These are phyloP conservation scores for Arge pagana DNA, from an alignment of 2,888 invertebrate species.

Conservation along the genomic window DNA sequence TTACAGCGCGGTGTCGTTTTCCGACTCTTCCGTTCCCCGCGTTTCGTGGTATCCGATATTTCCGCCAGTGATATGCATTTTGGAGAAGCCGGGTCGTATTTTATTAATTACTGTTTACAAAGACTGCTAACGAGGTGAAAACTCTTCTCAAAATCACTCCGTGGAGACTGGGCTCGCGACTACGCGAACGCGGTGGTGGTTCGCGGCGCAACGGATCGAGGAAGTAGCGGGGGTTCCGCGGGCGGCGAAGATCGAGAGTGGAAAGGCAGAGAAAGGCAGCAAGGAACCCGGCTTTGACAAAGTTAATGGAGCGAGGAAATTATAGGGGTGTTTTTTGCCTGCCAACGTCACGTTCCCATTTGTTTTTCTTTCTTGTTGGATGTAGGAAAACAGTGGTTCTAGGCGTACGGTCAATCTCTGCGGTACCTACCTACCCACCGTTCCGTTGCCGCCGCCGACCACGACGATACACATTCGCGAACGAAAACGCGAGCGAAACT, in stretches of 20 bases:
- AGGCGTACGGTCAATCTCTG: no score
- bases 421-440: neutral
- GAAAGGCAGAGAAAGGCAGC: no score
- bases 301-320: conserved; percentile 21
- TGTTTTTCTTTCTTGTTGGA: conserved; percentile 17
- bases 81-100: conserved; percentile 11
- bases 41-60: no score
- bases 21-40: no score
- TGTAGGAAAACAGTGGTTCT: conserved; percentile 16
- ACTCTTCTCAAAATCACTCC: neutral
- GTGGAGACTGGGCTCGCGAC: neutral
- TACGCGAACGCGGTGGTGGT: neutral
- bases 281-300: conserved; percentile 15
- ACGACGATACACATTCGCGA: no score
- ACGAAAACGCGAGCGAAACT: no score
- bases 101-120: conserved; percentile 17
- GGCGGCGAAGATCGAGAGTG: neutral
- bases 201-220: neutral
- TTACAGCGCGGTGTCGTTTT: no score
- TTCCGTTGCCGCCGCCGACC: neutral
- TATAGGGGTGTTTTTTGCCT: conserved; percentile 21
- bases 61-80: no score
- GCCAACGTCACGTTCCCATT: conserved; percentile 21
- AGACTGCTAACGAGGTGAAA: conserved; percentile 12
- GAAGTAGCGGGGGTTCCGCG: neutral